Evolutionary conservation across 1,140 invertebrate species (phyloP), one percentile per base, ranked within the genome.

Genomic region (Eurosta solidaginis): DNA sequence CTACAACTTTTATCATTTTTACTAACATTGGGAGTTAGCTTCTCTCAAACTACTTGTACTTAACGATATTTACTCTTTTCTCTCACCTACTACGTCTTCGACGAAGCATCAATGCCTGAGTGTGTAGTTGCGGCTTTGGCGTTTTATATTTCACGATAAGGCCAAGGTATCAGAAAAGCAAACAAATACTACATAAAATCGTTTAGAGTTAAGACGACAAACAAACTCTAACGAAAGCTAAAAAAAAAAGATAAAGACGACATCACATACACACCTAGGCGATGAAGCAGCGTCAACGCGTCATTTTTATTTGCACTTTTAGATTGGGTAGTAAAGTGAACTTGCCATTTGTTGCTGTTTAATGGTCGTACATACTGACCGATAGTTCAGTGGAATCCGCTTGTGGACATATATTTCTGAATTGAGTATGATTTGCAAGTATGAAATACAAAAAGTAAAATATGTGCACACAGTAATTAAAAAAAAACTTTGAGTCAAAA

Each of bases 401-500:
- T 68, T 40, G 20, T 27, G 22, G 33, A 68, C 17, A n/a, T n/a
- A n/a, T n/a, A n/a, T 29, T 20, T 29, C 59, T 20, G 36, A 68
- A 9, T 42, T 68, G 59, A 68, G 59, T 40, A 40, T 3, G 25
- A 54, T 14, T 25, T 1, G 20, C 50, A 68, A 40, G n/a, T n/a
- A n/a, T n/a, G n/a, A n/a, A 20, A 25, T 20, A 52, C 20, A 25
- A 1, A 2, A 36, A 40, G 1, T 2, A 68, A 68, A 68, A 68
- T n/a, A 14, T 20, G 12, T 40, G 5, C n/a, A n/a, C n/a, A n/a
- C n/a, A n/a, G 3, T 40, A 68, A 68, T 68, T 68, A 40, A 68
- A 68, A 68, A 40, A 68, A 68, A 68, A 68, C 33, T 68, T 68
- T 68, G 59, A 68, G 59, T 10, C 59, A 68, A 68, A 68, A 42